Evolutionary conservation across 2,113 vertebrate species (phyloP), one percentile per base, ranked within the genome.

Genomic region (Zosterops pallidus): DNA sequence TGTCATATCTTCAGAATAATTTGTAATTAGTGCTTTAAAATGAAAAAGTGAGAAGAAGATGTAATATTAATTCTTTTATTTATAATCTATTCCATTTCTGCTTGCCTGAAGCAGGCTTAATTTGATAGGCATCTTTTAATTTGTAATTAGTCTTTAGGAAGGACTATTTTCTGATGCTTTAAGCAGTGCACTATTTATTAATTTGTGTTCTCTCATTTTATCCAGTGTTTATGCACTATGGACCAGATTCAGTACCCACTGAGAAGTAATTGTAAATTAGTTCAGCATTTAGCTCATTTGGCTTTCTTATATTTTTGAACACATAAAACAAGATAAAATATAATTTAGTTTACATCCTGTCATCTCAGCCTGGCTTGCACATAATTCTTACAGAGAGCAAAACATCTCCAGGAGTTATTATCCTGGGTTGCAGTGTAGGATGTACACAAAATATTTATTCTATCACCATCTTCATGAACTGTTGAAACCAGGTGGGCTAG

Each of bases 81-180:
- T 91, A 79, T 46, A 92, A 87, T 82, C 31, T 14, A 39, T 94
- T 91, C 39, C 3, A 47, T 87, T 91, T 95, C 67, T 3, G 3
- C 46, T 91, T 87, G 57, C 74, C 62, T 86, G 63, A 77, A 91
- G 75, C 55, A 92, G 44, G 33, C 24, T 85, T 95, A 90, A 62
- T 90, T 76, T 94, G 91, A 92, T 92, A 92, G 57, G 8, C 37
- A 91, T 94, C 59, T 95, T 92, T 80, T 91, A 87, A 90, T 94
- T 91, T 89, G 63, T 55, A 88, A 90, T 90, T 95, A 91, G 50
- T 75, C 67, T 92, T 91, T 77, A 87, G 33, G 59, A 95, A 85
- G 10, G 37, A 65, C 81, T 90, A 26, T 72, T 92, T 94, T 87
- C 70, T 90, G 53, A 56, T 83, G 15, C 63, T 95, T 82, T 85